Evolutionary conservation across 2,888 invertebrate genomes (phyloP).

Genomic region (Thereva unica): DNA sequence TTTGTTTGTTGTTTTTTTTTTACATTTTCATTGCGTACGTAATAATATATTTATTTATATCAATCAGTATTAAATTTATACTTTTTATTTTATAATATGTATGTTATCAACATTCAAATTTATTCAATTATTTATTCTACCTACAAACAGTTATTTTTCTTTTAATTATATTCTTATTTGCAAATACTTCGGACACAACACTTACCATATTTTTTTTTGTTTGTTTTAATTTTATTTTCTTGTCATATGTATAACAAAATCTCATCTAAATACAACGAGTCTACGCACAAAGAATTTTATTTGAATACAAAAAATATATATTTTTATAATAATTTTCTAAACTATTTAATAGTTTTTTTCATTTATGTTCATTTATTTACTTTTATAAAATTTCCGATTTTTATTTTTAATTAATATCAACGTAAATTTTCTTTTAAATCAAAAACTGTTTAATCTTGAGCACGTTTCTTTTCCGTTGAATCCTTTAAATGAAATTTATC

Average conservation of each 20-base stretch:
- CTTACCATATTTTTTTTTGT: constrained; percentile 19
- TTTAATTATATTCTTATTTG: background rate
- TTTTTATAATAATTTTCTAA: too few species aligned
- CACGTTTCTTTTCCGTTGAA: too few species aligned
- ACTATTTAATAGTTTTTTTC: too few species aligned
- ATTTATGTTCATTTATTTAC: too few species aligned
- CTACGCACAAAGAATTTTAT: too few species aligned
- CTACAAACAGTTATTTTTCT: constrained; percentile 22
- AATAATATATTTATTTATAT: constrained; percentile 1
- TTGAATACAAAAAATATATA: too few species aligned
- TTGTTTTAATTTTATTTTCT: constrained; percentile 9
- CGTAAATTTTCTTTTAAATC: too few species aligned
- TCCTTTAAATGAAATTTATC: too few species aligned
- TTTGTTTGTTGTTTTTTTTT: constrained; percentile 17
- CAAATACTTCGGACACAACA: constrained; percentile 26
- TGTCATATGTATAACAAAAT: background rate
- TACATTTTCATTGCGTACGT: constrained; percentile 13
- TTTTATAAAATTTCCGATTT: too few species aligned
- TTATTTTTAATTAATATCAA: too few species aligned
- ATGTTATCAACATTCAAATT: constrained; percentile 28
- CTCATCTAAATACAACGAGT: too few species aligned
- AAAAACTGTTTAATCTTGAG: too few species aligned
- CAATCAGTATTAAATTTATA: constrained; percentile 16
- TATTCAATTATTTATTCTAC: constrained; percentile 29
- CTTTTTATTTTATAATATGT: constrained; percentile 21